Evolutionary conservation across 2,797 vertebrate species (phyloP).

Genomic region (Balearica regulorum): DNA sequence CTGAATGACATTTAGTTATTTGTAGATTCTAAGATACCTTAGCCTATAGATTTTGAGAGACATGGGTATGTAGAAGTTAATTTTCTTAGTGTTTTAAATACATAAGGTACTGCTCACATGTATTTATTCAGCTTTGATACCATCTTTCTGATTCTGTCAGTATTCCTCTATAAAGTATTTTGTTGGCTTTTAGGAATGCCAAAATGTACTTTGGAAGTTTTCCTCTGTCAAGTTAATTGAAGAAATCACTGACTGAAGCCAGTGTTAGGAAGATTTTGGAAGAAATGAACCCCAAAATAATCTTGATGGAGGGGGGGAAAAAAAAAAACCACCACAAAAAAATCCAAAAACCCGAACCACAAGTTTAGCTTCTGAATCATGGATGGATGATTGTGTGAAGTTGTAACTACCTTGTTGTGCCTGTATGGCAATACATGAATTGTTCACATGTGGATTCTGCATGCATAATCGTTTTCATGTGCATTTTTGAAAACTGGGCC

Average conservation of each 20-base stretch:
- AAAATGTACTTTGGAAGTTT: not conserved
- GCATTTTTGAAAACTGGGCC: not conserved
- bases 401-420: not conserved
- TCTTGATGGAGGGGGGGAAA: not conserved
- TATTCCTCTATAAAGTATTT: not conserved
- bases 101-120: not conserved
- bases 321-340: not conserved
- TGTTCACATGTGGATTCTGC: not conserved
- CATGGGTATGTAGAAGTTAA: not conserved
- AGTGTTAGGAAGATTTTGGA: not conserved
- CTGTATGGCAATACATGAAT: not conserved
- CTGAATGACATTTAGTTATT: not conserved
- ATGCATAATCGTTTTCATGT: not conserved
- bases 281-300: not conserved
- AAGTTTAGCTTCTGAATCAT: not conserved
- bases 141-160: not conserved
- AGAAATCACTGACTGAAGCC: not conserved
- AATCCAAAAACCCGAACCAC: not conserved
- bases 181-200: not conserved
- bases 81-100: not conserved
- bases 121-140: not conserved
- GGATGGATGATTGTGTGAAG: not conserved
- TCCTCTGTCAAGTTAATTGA: not conserved
- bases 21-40: not conserved
- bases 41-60: not conserved